These are phyloP conservation scores for Eudorcas thomsonii DNA, from an alignment of 2,113 vertebrate species.

Conservation along the genomic window DNA sequence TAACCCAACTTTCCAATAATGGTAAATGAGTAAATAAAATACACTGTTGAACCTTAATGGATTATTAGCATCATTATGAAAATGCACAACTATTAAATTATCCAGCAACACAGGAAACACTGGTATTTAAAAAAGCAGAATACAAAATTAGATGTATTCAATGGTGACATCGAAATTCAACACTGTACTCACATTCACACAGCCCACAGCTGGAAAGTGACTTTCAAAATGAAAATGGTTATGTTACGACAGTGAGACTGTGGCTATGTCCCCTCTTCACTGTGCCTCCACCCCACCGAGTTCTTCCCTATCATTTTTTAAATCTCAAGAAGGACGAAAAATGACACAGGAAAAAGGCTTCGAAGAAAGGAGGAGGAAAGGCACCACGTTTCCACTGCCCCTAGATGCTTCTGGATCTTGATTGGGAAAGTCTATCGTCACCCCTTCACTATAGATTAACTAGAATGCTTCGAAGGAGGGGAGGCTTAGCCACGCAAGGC, in stretches of 20 bases:
- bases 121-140: not conserved
- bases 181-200: not conserved
- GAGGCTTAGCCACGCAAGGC: slow-evolving; percentile 19
- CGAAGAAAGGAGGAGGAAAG: not conserved
- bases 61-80: not conserved
- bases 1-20: slow-evolving; percentile 2
- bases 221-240: not conserved
- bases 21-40: not conserved
- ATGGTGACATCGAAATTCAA: not conserved
- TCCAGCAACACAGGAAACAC: not conserved
- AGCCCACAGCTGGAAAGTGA: not conserved
- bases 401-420: not conserved
- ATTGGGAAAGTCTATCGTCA: not conserved
- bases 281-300: not conserved
- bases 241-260: not conserved
- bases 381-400: not conserved
- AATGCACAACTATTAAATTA: not conserved
- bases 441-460: slow-evolving; percentile 23
- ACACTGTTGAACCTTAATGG: not conserved
- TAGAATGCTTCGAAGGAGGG: not conserved
- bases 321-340: not conserved
- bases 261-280: not conserved
- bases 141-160: not conserved
- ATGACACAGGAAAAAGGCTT: not conserved
- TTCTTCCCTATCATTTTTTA: not conserved